These are phyloP conservation scores for Ormyrus pomaceus DNA, from an alignment of 2,888 invertebrate genomes.

Conservation along the genomic window DNA sequence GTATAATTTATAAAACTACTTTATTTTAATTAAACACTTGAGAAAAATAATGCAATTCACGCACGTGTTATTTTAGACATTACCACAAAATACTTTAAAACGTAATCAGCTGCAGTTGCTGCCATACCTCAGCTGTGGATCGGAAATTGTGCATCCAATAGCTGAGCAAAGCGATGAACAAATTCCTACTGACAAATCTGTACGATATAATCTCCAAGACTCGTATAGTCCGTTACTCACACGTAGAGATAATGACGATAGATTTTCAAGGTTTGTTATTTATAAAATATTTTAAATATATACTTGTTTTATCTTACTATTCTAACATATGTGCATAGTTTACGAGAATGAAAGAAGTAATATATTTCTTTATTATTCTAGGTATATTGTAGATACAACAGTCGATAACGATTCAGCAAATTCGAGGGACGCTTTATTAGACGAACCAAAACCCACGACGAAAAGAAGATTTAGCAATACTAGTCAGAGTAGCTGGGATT, in stretches of 20 bases:
- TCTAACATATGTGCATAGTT: background rate
- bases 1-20: constrained; percentile 43
- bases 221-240: constrained; percentile 68
- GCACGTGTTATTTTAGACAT: constrained; percentile 60
- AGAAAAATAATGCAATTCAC: no score
- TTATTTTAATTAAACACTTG: background rate
- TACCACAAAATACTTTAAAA: constrained; percentile 73
- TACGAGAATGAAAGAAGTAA: background rate
- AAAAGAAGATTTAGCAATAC: constrained; percentile 71
- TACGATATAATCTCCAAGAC: constrained; percentile 64
- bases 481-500: constrained; percentile 73
- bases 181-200: constrained; percentile 71
- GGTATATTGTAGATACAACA: constrained; percentile 69
- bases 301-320: background rate
- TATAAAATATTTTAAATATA: background rate
- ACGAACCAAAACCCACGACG: constrained; percentile 64
- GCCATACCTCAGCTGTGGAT: constrained; percentile 80
- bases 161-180: constrained; percentile 90
- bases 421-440: constrained; percentile 71
- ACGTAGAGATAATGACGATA: constrained; percentile 67
- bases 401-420: constrained; percentile 71
- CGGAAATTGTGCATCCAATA: constrained; percentile 89
- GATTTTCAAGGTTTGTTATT: constrained; percentile 67
- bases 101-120: constrained; percentile 72
- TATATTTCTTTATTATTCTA: constrained; percentile 44